Base-by-base conservation (phyloP, 2,888 invertebrate genomes). In the Conomelus anceps region DNA sequence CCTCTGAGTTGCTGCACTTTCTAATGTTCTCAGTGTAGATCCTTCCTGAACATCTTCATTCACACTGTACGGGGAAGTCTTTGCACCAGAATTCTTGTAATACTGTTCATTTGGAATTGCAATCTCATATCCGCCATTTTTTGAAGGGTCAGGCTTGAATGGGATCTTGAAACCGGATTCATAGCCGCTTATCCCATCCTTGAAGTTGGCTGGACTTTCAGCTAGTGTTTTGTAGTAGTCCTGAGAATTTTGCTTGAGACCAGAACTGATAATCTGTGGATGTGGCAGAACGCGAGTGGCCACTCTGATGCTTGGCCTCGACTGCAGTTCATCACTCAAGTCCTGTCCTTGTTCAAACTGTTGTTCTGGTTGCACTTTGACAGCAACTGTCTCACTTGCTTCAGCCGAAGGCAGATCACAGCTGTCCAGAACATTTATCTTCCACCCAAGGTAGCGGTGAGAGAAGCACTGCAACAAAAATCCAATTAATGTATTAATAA, bases 361-460 rank as follows among this genome's bases (percentile, higher is more conserved):
- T 88, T 86, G 22, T 22, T 92, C 92, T 20, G 94, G 93, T 3
- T 93, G 93, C 0, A 93, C 92, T 26, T 89, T 90, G 3, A 94
- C 92, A 6, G 93, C 93, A 91, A 95, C 94, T 4, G 94, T 93
- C 91, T 95, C 95, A 90, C 95, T 95, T 23, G 94, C 95, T 86
- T 94, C 94, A 0, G 93, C 93, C 87, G 91, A 86, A 89, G 93
- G 92, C 22, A 93, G 93, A 91, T 97, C 97, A 92, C 98, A 98
- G 86, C 95, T 94, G 93, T 99, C 98, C 91, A 96, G 94, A 0
- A 99, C 98, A 93, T 97, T 96, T 92, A 99, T 98, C 94, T 98
- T 98, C 98, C 98, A 98, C 88, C 99, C 99, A 92, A 99, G 96
- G 93, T 98, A 96, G 91, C 98, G 97, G 93, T 98, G 98, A 4